These are phyloP conservation scores for Bombylius discolor DNA, from an alignment of 2,888 invertebrate species.

Conservation along the genomic window DNA sequence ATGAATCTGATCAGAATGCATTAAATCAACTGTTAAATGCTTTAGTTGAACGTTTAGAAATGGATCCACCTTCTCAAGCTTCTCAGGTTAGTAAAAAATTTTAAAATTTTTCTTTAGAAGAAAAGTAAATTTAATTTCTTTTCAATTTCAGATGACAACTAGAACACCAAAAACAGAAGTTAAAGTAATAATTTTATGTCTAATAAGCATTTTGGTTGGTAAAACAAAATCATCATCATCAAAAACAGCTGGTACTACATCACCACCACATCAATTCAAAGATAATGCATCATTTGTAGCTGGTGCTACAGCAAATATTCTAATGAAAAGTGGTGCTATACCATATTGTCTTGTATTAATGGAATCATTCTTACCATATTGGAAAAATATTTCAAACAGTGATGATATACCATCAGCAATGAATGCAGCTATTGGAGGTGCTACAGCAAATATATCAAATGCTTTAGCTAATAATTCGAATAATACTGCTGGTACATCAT, in stretches of 20 bases:
- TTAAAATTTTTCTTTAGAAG: neutral
- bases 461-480: neutral
- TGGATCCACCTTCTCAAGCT: conserved; percentile 42
- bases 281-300: conserved; percentile 48
- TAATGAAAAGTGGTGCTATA: conserved; percentile 57
- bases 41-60: conserved; percentile 58
- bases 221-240: conserved; percentile 31
- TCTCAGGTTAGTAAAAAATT: neutral
- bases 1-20: conserved; percentile 64
- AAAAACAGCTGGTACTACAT: conserved; percentile 35
- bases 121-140: neutral
- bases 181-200: conserved; percentile 73
- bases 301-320: conserved; percentile 53
- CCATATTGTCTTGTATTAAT: conserved; percentile 59
- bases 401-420: conserved; percentile 25
- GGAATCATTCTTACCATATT: conserved; percentile 60
- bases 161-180: conserved; percentile 70
- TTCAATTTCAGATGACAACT: conserved; percentile 23
- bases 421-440: neutral
- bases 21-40: conserved; percentile 62
- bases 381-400: conserved; percentile 46
- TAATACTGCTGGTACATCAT: conserved; percentile 3
- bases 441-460: conserved; percentile 9
- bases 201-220: conserved; percentile 54
- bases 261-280: conserved; percentile 40